A percentile compares a stretch with the other conserved stretches of the same genome.
Evolutionary conservation across 1,140 invertebrate genomes (phyloP).

Genomic region (Philotrypesis tridentata): DNA sequence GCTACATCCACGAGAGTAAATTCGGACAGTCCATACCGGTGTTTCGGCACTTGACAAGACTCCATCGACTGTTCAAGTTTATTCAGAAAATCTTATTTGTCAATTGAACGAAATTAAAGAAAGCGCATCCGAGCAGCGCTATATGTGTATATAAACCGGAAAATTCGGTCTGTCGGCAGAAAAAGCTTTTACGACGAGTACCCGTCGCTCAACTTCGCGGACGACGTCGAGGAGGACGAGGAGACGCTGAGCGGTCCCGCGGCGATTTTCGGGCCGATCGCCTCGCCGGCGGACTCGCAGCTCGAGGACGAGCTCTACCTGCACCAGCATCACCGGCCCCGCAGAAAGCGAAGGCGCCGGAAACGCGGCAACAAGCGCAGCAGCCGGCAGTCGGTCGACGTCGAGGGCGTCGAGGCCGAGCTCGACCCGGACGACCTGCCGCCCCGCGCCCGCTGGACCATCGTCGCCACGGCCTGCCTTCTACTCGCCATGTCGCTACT

Average conservation of each 20-base stretch:
- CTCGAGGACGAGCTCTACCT: slow-evolving; percentile 50
- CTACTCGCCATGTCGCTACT: slow-evolving; percentile 89
- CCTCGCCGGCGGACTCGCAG: neutral
- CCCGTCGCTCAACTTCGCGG: slow-evolving; percentile 73
- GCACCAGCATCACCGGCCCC: slow-evolving; percentile 64
- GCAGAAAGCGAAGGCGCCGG: slow-evolving; percentile 58
- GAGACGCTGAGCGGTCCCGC: slow-evolving; percentile 64
- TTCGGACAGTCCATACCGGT: too few relatives aligned
- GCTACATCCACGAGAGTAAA: too few relatives aligned
- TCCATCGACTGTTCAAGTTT: too few relatives aligned
- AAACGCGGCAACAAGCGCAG: slow-evolving; percentile 60
- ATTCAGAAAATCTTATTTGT: too few relatives aligned
- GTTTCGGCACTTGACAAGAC: too few relatives aligned
- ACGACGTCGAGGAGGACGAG: slow-evolving; percentile 67
- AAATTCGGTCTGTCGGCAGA: slow-evolving; percentile 56
- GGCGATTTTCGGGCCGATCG: slow-evolving; percentile 46
- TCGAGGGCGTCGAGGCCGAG: slow-evolving; percentile 58
- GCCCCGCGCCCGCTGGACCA: slow-evolving; percentile 88
- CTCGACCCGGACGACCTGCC: slow-evolving; percentile 84
- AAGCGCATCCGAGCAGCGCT: too few relatives aligned
- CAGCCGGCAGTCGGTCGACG: slow-evolving; percentile 47
- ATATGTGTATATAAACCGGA: too few relatives aligned
- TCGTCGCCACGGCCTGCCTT: slow-evolving; percentile 89
- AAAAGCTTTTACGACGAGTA: slow-evolving; percentile 72
- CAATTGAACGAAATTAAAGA: too few relatives aligned